Conservation (phyloP, 1,140 invertebrate genomes). For the Tetragonula clypearis region DNA sequence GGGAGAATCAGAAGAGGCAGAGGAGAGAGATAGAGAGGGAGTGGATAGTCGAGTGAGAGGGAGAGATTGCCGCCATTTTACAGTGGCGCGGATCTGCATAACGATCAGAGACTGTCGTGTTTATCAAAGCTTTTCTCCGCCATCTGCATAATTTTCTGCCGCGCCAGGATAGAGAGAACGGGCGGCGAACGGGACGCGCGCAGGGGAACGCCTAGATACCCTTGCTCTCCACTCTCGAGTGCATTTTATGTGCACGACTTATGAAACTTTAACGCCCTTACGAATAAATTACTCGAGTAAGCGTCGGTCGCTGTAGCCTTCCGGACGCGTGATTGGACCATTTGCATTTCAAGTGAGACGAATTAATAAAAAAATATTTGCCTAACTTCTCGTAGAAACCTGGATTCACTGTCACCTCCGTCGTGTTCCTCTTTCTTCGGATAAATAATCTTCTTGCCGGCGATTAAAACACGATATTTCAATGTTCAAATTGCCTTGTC, state of each 20-base stretch:
- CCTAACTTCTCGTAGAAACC: conserved; percentile 18
- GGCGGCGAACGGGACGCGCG: neutral
- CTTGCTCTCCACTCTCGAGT: conserved; percentile 66
- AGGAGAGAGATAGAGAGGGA: conserved; percentile 28
- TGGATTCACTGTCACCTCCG: neutral
- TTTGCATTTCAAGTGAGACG: conserved; percentile 61
- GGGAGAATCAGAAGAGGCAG: conserved; percentile 45
- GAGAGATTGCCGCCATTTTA: conserved; percentile 82
- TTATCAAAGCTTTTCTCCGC: conserved; percentile 82
- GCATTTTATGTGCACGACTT: conserved; percentile 79
- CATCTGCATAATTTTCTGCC: conserved; percentile 82
- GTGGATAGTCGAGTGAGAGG: conserved; percentile 69
- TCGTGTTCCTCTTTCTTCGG: neutral
- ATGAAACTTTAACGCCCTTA: conserved; percentile 76
- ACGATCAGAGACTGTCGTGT: conserved; percentile 82
- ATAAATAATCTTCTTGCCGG: neutral
- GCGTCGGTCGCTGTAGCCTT: conserved; percentile 55
- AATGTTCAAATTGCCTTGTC: neutral
- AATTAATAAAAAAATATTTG: conserved; percentile 56
- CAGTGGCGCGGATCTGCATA: conserved; percentile 81
- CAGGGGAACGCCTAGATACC: conserved; percentile 51
- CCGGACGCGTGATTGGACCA: conserved; percentile 65
- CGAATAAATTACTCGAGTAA: conserved; percentile 74
- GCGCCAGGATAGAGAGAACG: conserved; percentile 53
- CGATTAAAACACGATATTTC: neutral